Conservation (phyloP, 2,888 invertebrate genomes). For the Diadegma fenestrale region DNA sequence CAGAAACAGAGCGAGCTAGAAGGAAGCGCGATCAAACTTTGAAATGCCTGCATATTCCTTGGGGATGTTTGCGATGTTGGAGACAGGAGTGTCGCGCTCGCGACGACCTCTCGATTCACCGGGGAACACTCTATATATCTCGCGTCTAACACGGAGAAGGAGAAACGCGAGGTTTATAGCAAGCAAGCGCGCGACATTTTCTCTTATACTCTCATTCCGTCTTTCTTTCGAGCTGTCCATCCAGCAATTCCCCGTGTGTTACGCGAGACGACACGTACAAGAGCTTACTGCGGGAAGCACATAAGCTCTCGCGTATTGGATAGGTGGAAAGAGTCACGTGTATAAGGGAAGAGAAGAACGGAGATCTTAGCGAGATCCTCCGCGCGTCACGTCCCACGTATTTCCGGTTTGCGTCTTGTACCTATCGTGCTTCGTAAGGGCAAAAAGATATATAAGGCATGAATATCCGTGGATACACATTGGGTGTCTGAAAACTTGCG, state of each 20-base stretch:
- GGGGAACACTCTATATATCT: constrained; percentile 36
- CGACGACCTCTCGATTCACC: constrained; percentile 41
- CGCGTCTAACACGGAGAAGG: not conserved
- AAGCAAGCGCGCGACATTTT: constrained; percentile 54
- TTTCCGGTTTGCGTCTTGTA: constrained; percentile 66
- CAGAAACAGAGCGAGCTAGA: not conserved
- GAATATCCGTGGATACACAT: not conserved
- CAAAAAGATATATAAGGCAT: constrained; percentile 12
- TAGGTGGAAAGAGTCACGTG: constrained; percentile 20
- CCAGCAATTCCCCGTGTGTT: constrained; percentile 36
- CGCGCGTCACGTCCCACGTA: constrained; percentile 63
- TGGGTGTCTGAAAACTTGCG: not conserved
- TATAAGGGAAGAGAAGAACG: constrained; percentile 39
- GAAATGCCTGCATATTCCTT: constrained; percentile 63
- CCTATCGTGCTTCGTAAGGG: constrained; percentile 30
- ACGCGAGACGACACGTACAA: constrained; percentile 51
- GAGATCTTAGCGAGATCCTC: constrained; percentile 51
- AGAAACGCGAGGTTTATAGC: constrained; percentile 58
- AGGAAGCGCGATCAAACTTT: constrained; percentile 63
- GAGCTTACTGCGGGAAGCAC: constrained; percentile 51
- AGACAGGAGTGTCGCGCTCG: constrained; percentile 45
- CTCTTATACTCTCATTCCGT: constrained; percentile 44
- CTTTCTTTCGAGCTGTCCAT: constrained; percentile 52
- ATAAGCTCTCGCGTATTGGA: constrained; percentile 40
- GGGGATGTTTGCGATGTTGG: constrained; percentile 60